phyloP scores from a whole-genome alignment of 2,113 vertebrate species.

The Pelvicachromis taeniatus region DNA sequence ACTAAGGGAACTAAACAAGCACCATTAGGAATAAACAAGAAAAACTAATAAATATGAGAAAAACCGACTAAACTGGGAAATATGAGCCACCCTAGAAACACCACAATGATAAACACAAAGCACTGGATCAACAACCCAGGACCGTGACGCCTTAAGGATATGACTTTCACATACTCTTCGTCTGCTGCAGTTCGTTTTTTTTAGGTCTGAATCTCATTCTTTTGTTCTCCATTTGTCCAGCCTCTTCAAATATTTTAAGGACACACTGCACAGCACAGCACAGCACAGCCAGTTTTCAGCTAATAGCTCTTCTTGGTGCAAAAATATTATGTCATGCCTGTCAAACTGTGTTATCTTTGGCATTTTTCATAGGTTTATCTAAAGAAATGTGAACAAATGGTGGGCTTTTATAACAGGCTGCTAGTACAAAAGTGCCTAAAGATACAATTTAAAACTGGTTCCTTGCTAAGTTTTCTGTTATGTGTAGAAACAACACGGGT shows the following conservation, averaged over 20 bases:
- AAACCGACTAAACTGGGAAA: not conserved
- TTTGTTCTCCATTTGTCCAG: not conserved
- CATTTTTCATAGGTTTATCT: not conserved
- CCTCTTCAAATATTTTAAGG: not conserved
- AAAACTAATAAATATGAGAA: too few relatives aligned
- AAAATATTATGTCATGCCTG: not conserved
- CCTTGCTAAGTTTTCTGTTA: not conserved
- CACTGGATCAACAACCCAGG: not conserved
- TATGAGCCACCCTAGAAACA: not conserved
- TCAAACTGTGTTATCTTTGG: not conserved
- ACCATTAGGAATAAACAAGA: accelerated
- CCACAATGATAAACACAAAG: not conserved
- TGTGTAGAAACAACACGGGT: not conserved
- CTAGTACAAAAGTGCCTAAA: not conserved
- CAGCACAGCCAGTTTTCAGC: not conserved
- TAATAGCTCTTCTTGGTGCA: not conserved
- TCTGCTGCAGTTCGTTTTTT: not conserved
- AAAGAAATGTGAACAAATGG: not conserved
- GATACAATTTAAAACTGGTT: not conserved
- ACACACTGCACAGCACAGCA: not conserved
- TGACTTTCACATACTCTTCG: not conserved
- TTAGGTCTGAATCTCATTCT: not conserved
- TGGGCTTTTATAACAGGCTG: not conserved
- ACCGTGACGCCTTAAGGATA: not conserved
- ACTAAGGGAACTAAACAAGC: not conserved